Base-by-base conservation (phyloP, 2,888 invertebrate genomes). In the Drosophila yooni region DNA sequence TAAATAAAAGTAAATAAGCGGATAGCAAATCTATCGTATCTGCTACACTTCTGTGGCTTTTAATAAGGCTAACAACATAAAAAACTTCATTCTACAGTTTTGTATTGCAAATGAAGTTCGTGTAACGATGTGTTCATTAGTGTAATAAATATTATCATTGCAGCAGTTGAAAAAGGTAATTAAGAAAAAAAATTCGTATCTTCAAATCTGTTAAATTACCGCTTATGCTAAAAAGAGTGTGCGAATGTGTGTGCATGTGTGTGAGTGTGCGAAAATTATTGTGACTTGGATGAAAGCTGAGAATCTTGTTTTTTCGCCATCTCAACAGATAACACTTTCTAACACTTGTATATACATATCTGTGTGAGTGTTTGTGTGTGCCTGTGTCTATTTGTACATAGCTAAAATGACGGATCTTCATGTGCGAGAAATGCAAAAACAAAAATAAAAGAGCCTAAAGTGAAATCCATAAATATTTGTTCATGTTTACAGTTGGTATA, bases 391-490 rank as follows among this genome's bases (percentile, higher is more conserved):
- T 27, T 33, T n/a, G 21, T 60, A 46, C 48, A 46, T 18, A 27
- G 4, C 25, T 5, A 36, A 64, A 48, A 59, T 56, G 34, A 53
- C 72, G 65, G 58, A 71, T 65, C 71, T 71, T 53, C 36, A 54
- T 46, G 56, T 72, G 52, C 56, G 43, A 46, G 59, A 59, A 66
- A 40, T 40, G 53, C 56, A 52, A 61, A 56, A 29, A 54, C 43
- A 33, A 36, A 58, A 53, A 51, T 36, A 61, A 46, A 46, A 27
- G 25, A 53, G 31, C n/a, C 68, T 73, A 74, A 74, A 74, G 74
- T 74, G 74, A 74, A 73, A 74, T 61, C 43, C 52, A 25, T n/a
- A 18, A 38, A 6, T 25, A 21, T 36, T 36, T 56, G 56, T 13
- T 38, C 29, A 56, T 56, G n/a, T 18, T 29, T 38, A 56, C 11